phyloP scores from a whole-genome alignment of 2,113 vertebrate genomes.

The Hemicordylus capensis region DNA sequence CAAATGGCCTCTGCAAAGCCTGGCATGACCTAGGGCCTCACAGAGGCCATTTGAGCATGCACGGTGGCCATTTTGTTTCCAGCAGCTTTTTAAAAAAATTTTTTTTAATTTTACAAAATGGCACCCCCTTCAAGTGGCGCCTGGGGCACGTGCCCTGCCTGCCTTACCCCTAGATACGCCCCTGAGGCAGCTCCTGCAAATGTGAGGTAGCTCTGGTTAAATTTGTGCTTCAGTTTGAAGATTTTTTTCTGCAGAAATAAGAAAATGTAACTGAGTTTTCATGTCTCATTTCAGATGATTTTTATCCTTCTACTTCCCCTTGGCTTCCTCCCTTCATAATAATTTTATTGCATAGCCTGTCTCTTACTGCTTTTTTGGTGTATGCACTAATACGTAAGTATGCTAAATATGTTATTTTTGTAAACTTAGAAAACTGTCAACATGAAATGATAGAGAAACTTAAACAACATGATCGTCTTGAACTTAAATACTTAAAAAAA shows the following conservation, averaged over 20 bases:
- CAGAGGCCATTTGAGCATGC: too few relatives aligned
- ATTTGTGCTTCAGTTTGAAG: not conserved
- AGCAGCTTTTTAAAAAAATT: too few relatives aligned
- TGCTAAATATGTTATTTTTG: not conserved
- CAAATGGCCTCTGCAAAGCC: too few relatives aligned
- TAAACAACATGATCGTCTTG: not conserved
- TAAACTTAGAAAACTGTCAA: not conserved
- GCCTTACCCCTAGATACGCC: too few relatives aligned
- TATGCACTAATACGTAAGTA: not conserved
- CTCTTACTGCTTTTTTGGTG: not conserved
- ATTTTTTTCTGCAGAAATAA: not conserved
- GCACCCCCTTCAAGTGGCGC: too few relatives aligned
- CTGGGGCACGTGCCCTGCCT: too few relatives aligned
- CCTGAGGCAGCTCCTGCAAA: too few relatives aligned
- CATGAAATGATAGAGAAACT: not conserved
- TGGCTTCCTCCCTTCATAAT: conserved; percentile 2
- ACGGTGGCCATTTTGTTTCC: too few relatives aligned
- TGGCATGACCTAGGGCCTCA: too few relatives aligned
- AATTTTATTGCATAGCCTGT: not conserved
- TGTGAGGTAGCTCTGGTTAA: not conserved
- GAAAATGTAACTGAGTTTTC: not conserved
- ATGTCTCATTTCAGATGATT: conserved; percentile 9
- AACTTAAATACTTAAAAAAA: too few relatives aligned
- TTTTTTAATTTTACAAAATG: too few relatives aligned
- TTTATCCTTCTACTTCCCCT: not conserved